A percentile compares a stretch with the other conserved stretches of the same genome.
Evolutionary conservation across 2,888 invertebrate genomes (phyloP).

Genomic region (Dynastes grantii): DNA sequence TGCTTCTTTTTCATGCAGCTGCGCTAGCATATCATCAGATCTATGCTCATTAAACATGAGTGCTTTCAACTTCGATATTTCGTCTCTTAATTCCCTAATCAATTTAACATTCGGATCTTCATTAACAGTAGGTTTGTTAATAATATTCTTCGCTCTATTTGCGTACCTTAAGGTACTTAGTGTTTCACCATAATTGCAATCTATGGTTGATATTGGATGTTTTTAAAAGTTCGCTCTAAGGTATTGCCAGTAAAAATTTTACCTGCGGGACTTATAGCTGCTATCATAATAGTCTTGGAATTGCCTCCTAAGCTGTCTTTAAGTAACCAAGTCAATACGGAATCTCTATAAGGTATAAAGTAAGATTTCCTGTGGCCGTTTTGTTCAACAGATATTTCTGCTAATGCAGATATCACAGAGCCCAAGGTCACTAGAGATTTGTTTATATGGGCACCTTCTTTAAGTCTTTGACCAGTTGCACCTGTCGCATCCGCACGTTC

Average conservation of each 20-base stretch:
- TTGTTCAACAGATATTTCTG: constrained; percentile 74
- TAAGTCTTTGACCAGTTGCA: constrained; percentile 91
- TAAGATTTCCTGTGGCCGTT: constrained; percentile 68
- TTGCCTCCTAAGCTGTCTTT: constrained; percentile 93
- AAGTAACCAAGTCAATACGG: constrained; percentile 89
- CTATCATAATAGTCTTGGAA: constrained; percentile 94
- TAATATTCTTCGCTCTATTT: constrained; percentile 91
- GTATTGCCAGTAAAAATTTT: constrained; percentile 38
- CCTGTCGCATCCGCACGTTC: constrained; percentile 92
- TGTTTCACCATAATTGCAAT: constrained; percentile 91
- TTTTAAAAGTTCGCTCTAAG: too few species aligned
- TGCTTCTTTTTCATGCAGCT: constrained; percentile 91
- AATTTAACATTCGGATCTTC: constrained; percentile 92
- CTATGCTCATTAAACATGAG: constrained; percentile 76
- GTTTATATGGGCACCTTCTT: constrained; percentile 93
- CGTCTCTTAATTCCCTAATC: constrained; percentile 87
- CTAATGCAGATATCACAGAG: constrained; percentile 89
- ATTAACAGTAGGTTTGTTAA: constrained; percentile 92
- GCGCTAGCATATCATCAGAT: constrained; percentile 77
- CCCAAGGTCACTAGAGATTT: constrained; percentile 91
- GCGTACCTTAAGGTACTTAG: constrained; percentile 90
- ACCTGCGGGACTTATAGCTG: constrained; percentile 77
- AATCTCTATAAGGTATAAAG: constrained; percentile 91
- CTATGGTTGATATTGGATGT: constrained; percentile 63
- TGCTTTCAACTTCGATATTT: constrained; percentile 86